Evolutionary conservation across 64 coral and sea anemone genomes (phyloP).

Genomic region (Montipora foliosa): DNA sequence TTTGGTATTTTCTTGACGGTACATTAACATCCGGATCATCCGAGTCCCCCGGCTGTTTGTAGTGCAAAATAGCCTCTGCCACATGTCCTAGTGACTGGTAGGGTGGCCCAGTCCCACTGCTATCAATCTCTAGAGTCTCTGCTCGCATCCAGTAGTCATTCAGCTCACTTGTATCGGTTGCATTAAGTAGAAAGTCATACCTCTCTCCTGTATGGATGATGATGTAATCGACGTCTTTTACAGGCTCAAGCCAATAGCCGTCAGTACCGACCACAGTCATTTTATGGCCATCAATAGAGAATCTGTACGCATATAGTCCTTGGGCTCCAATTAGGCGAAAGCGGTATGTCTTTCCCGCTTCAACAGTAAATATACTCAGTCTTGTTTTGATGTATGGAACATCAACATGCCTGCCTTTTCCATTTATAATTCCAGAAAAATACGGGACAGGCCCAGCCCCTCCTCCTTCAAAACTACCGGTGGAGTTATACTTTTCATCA

Average conservation of each 20-base stretch:
- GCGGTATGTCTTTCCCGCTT: constrained; percentile 47
- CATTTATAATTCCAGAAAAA: constrained; percentile 86
- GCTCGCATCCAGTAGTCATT: constrained; percentile 64
- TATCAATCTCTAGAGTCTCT: constrained; percentile 63
- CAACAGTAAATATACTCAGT: constrained; percentile 75
- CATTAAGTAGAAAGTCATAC: constrained; percentile 71
- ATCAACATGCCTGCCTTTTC: constrained; percentile 65
- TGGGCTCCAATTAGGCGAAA: constrained; percentile 73
- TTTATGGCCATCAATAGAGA: constrained; percentile 71
- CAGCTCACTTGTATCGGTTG: not conserved
- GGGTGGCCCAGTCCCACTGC: not conserved
- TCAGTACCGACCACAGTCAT: constrained; percentile 71
- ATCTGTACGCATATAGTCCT: constrained; percentile 66
- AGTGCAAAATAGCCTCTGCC: constrained; percentile 67
- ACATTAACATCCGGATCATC: constrained; percentile 17
- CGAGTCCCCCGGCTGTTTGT: not conserved
- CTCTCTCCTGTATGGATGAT: constrained; percentile 78
- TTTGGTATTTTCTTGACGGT: constrained; percentile 2
- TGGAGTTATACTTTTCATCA: not conserved
- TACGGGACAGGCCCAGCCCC: constrained; percentile 65
- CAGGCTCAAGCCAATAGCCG: constrained; percentile 54
- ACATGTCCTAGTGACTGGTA: constrained; percentile 30
- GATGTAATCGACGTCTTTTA: constrained; percentile 57
- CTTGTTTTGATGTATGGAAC: constrained; percentile 31
- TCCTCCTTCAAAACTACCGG: constrained; percentile 21